Evolutionary conservation across 2,113 vertebrate species (phyloP), one percentile per base, ranked within the genome.

Genomic region (Struthidea cinerea): DNA sequence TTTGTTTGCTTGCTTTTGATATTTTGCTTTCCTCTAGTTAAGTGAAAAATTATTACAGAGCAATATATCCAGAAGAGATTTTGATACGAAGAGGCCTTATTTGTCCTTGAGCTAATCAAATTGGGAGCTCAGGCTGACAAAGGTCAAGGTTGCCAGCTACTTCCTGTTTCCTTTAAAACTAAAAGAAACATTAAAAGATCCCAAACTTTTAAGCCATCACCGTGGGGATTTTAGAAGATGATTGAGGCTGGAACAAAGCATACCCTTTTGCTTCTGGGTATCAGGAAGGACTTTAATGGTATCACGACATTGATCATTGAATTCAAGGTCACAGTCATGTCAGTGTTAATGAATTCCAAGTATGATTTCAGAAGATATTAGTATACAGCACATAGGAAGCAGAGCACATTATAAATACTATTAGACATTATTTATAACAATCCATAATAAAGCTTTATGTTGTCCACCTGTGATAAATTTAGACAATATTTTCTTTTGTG

Each of bases 131-230:
- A 39, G 32, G 30, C 52, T 85, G 74, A 57, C 86, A 86, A 75
- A 89, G 67, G 84, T 85, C 70, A 79, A 84, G 86, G 68, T 82
- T 92, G 64, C 79, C 89, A 87, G 71, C n/a, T 60, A 96, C 80
- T 97, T 96, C 92, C 88, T 93, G 75, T 84, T 96, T 96, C 94
- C 94, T 86, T 93, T 96, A 94, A 84, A 94, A 86, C 26, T 6
- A 75, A 94, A 93, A 71, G 83, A 96, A 94, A 84, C 82, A 93
- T 74, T 70, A 96, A 95, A 96, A 94, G 79, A 53, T 47, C 56
- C 44, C 41, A 39, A 93, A 94, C 88, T 91, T 97, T 95, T 95
- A 57, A 95, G 87, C 52, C 70, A 67, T 86, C 55, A 53, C 82
- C 59, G 12, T 50, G 33, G 84, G 88, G 91, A 93, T 91, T 89